Conservation (phyloP, 2,888 invertebrate genomes). For the Drosophila picticornis region DNA sequence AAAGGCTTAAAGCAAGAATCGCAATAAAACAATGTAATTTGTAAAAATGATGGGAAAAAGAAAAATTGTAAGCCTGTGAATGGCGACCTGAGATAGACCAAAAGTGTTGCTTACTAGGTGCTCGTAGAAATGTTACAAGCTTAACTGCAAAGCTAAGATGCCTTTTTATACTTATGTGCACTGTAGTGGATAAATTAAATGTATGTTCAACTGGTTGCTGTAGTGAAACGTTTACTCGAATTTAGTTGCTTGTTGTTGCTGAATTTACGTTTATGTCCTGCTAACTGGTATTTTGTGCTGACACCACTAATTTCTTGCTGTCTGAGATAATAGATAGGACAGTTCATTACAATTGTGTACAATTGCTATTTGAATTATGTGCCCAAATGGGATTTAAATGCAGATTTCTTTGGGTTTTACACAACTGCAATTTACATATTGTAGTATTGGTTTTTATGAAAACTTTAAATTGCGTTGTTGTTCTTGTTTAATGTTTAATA, state of each 20-base stretch:
- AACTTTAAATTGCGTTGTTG: no score
- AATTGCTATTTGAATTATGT: constrained; percentile 42
- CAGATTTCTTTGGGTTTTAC: constrained; percentile 15
- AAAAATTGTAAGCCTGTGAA: neutral
- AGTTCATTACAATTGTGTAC: constrained; percentile 59
- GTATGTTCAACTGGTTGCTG: constrained; percentile 71
- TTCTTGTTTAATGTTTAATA: neutral
- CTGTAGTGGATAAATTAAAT: constrained; percentile 32
- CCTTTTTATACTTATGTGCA: neutral
- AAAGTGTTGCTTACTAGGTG: neutral
- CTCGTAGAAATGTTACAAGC: neutral
- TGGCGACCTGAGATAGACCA: neutral
- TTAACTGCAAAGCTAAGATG: neutral
- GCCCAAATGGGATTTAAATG: constrained; percentile 28
- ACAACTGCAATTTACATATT: constrained; percentile 7
- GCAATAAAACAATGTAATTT: neutral
- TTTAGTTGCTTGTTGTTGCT: constrained; percentile 29
- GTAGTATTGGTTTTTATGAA: neutral
- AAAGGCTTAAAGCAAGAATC: neutral
- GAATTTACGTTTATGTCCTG: constrained; percentile 39
- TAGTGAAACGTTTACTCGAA: constrained; percentile 31
- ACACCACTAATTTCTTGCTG: constrained; percentile 43
- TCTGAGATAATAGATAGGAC: constrained; percentile 35
- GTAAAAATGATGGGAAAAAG: neutral
- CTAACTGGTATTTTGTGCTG: constrained; percentile 55